Evolutionary conservation across 2,888 invertebrate genomes (phyloP), one percentile per base, ranked within the genome.

Genomic region (Drosophila vallismaia): DNA sequence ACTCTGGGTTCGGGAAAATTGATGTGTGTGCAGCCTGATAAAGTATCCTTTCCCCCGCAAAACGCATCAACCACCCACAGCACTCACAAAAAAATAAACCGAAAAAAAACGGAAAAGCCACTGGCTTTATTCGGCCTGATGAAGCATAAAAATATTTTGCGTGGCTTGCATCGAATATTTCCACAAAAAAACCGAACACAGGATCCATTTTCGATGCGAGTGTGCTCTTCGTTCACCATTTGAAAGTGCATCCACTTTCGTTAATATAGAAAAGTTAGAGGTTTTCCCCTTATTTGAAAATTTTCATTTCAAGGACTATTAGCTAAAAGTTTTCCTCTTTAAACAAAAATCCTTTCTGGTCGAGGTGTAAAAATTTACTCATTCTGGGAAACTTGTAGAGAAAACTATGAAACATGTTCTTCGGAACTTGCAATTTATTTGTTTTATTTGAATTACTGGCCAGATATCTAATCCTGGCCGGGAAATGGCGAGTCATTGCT

Each of bases 71-170:
- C 19, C 19, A 28, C 26, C 36, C 36, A 36, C 36, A 12, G 31
- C 26, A 1, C 19, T 10, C 12, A 4, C 10, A 8, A 38, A 42
- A 46, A 33, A 10, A 33, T 4, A 48, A 24, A 48, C 24, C 57
- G 53, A 57, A 57, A 46, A 46, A 56, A 24, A 48, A 29, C 57
- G 53, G 54, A 57, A 46, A 46, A 56, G 19, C 66, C 64, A 29
- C 42, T 54, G 57, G 73, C 53, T 54, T 57, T 53, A 66, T 71
- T 71, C 40, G 53, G 66, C 66, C 66, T 64, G 66, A 71, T 72
- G 72, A 57, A 71, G 73, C 71, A 71, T 45, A 50, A 42, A 70
- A 66, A 64, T 71, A 51, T 72, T 54, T 52, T 66, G 45, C 49
- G 28, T 26, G 19, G 29, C 12, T 45, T 44, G 54, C 68, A 44